Conservation (phyloP, 2,888 invertebrate genomes). For the Eumacrocentrus americanus region DNA sequence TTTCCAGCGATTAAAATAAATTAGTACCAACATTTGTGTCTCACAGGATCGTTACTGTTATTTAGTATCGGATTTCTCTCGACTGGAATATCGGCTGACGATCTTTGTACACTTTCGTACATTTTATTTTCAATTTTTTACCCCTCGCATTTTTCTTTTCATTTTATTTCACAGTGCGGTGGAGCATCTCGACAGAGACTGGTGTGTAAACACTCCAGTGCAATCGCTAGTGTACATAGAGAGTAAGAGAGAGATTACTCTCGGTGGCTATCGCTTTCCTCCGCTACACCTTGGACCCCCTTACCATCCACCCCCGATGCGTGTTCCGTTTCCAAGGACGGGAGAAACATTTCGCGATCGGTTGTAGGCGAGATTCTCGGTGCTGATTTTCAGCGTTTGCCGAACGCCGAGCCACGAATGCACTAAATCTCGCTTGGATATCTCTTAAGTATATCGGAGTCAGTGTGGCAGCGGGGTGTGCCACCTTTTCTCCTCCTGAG, state of each 20-base stretch:
- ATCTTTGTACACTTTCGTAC: constrained; percentile 33
- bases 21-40: constrained; percentile 34
- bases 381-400: constrained; percentile 50
- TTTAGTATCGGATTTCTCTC: constrained; percentile 34
- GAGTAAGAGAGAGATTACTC: constrained; percentile 20
- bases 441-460: constrained; percentile 60
- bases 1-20: constrained; percentile 35
- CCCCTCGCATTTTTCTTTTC: not conserved
- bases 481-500: constrained; percentile 37
- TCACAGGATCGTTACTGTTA: constrained; percentile 37
- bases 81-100: constrained; percentile 34
- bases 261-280: constrained; percentile 9
- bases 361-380: constrained; percentile 57
- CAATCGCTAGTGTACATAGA: not conserved
- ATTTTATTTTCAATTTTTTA: constrained; percentile 17
- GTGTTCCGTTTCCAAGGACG: constrained; percentile 58
- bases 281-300: not conserved
- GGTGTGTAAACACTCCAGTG: constrained; percentile 22
- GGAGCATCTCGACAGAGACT: too few species aligned
- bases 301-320: constrained; percentile 31
- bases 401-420: constrained; percentile 45
- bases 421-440: constrained; percentile 59
- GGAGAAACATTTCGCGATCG: constrained; percentile 58
- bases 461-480: constrained; percentile 60
- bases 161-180: not conserved